Evolutionary conservation across 2,113 vertebrate species (phyloP).

Genomic region (Capreolus pygargus): DNA sequence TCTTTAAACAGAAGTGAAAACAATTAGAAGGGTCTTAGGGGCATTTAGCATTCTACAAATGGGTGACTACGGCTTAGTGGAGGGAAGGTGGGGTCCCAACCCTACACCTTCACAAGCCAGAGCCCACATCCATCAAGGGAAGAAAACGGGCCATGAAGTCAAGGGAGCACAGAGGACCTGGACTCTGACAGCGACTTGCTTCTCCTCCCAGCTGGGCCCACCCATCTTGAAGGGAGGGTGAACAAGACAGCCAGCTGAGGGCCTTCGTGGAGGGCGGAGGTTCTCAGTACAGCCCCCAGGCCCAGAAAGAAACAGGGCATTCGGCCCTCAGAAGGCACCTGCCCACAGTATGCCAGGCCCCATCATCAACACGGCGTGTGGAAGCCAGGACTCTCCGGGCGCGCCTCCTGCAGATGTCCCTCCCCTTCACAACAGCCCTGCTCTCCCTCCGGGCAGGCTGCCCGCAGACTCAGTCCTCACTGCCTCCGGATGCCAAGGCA

Average conservation of each 20-base stretch:
- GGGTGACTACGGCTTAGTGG: background rate
- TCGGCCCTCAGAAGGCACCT: background rate
- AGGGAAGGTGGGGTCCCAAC: background rate
- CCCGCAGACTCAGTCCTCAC: slow-evolving; percentile 54
- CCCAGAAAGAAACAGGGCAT: background rate
- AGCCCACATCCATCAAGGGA: background rate
- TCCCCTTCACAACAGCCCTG: slow-evolving; percentile 11
- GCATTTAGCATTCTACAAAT: background rate
- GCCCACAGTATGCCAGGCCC: too few relatives aligned
- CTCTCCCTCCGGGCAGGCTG: slow-evolving; percentile 53
- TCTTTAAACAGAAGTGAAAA: slow-evolving; percentile 1
- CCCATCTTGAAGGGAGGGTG: background rate
- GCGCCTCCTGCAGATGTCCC: background rate
- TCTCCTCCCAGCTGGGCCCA: background rate
- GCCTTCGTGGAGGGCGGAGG: background rate
- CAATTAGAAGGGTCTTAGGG: background rate
- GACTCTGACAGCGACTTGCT: background rate
- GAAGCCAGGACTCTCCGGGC: background rate
- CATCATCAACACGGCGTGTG: background rate
- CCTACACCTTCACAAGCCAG: background rate
- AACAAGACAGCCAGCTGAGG: background rate
- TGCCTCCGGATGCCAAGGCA: slow-evolving; percentile 67
- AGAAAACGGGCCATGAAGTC: background rate
- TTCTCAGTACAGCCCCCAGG: background rate
- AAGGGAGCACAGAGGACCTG: background rate